Conservation (phyloP, 2,888 invertebrate species). For the Drosophila mercatorum region DNA sequence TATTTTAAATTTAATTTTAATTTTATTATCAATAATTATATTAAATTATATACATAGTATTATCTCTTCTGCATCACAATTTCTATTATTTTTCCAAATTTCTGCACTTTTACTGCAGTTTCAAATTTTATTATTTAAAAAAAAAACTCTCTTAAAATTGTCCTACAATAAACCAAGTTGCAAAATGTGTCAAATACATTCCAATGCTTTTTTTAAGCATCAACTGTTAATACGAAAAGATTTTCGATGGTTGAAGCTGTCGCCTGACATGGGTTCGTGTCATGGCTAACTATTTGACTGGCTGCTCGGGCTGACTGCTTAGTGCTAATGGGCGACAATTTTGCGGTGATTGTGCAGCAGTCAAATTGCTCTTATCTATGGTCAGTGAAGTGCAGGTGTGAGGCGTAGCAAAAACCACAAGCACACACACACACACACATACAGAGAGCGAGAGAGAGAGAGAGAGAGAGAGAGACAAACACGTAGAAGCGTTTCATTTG, state of each 20-base stretch:
- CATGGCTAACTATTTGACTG: slow-evolving; percentile 42
- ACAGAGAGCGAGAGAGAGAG: neutral
- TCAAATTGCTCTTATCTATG: slow-evolving; percentile 48
- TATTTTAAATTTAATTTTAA: too few relatives aligned
- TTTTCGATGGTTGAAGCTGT: slow-evolving; percentile 7
- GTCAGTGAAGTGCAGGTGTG: slow-evolving; percentile 38
- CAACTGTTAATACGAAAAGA: neutral
- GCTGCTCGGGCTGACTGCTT: slow-evolving; percentile 33
- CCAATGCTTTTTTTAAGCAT: neutral
- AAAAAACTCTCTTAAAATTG: too few relatives aligned
- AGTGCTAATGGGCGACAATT: slow-evolving; percentile 49
- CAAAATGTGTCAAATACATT: neutral
- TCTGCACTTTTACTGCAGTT: too few relatives aligned
- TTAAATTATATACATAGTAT: too few relatives aligned
- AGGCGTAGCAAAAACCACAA: slow-evolving; percentile 36
- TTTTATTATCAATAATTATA: too few relatives aligned
- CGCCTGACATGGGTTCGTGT: slow-evolving; percentile 44
- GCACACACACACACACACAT: slow-evolving; percentile 16
- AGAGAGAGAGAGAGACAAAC: neutral
- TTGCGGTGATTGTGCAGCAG: slow-evolving; percentile 40
- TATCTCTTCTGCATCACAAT: too few relatives aligned
- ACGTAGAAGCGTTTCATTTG: slow-evolving; percentile 38
- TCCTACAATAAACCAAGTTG: neutral
- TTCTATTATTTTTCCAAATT: too few relatives aligned
- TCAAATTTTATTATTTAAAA: too few relatives aligned